phyloP scores from a whole-genome alignment of 2,113 vertebrate genomes.

The Serilophus lunatus region DNA sequence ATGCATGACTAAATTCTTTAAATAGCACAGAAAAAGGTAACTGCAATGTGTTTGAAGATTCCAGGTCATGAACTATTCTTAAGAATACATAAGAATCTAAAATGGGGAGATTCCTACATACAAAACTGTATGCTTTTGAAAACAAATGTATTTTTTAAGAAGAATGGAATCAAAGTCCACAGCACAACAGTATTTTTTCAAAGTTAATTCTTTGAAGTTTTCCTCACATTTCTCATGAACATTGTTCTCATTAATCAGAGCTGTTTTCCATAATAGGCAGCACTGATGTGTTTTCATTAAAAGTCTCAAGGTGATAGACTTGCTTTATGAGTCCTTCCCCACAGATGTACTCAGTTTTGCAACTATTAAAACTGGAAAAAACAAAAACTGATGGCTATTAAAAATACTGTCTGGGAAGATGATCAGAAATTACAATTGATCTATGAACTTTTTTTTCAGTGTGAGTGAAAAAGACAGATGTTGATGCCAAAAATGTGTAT shows the following conservation, averaged over 20 bases:
- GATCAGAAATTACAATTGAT: neutral
- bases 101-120: accelerated
- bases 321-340: neutral
- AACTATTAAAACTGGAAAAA: neutral
- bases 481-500: neutral
- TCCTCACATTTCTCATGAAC: neutral
- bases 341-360: neutral
- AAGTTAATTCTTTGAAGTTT: neutral
- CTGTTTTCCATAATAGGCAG: neutral
- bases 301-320: neutral
- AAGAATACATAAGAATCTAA: neutral
- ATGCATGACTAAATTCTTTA: neutral
- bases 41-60: neutral
- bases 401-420: neutral
- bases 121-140: neutral
- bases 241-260: neutral
- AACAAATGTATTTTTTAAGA: neutral
- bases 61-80: neutral
- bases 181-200: neutral
- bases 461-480: neutral
- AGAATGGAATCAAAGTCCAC: neutral
- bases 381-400: neutral
- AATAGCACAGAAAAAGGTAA: neutral
- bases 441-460: neutral
- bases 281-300: neutral